Base-by-base conservation (phyloP, 2,113 vertebrate species). In the Pipra filicauda region DNA sequence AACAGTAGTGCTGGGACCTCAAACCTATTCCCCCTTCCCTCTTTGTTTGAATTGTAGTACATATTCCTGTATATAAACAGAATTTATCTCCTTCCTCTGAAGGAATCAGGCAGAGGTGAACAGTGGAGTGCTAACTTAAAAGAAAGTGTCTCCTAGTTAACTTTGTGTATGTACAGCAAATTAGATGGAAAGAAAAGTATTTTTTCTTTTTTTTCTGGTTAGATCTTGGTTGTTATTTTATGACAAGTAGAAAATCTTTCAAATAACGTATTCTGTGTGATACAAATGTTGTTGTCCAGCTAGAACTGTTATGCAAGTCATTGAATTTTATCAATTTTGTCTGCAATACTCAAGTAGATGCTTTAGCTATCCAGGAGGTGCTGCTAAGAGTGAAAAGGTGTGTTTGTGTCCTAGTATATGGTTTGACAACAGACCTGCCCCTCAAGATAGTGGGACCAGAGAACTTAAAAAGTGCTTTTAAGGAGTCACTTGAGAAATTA, bases 1-100 rank as follows among this genome's bases (percentile, higher is more conserved):
- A 15, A 22, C 33, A 39, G 20, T 57, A 80, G 30, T 74, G 74
- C 20, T 70, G 35, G 30, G 55, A 90, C 39, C 18, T 77, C 52
- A 89, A 17, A 91, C 59, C 46, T 48, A 27, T 64, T 62, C 12
- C 35, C 4, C 27, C 16, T 31, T 62, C 33, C 13, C 4, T 70
- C 59, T 88, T 85, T 76, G 19, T 87, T 70, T 84, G 24, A 64
- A 33, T 78, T 90, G 83, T 44, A 83, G 30, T 77, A 55, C 15
- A 4, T 88, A 71, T 39, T 82, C 31, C 55, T 85, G 30, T 70
- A 37, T 77, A 73, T 62, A 67, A 89, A 51, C 30, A 83, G 44
- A 77, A 73, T 73, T 91, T 95, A 39, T 66, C 61, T 89, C n/a
- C 39, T 81, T 69, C 30, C 11, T 94, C 37, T 82, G 58, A 72